These are phyloP conservation scores for Poecilia picta DNA, from an alignment of 2,797 vertebrate species.

Conservation along the genomic window DNA sequence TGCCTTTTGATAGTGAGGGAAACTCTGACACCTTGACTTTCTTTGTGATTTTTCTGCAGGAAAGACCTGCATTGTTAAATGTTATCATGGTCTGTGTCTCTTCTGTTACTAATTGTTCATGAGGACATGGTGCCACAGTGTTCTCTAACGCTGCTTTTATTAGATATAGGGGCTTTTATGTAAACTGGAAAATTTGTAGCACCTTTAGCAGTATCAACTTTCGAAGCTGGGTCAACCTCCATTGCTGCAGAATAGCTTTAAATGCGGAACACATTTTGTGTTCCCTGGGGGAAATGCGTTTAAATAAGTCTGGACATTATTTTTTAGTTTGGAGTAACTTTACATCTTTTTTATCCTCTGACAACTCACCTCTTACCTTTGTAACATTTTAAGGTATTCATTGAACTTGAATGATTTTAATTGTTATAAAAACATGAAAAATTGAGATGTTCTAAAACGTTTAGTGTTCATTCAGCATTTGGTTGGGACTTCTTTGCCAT, in stretches of 20 bases:
- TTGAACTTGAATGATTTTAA: not conserved
- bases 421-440: not conserved
- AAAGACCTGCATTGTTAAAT: not conserved
- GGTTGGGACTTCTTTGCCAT: not conserved
- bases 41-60: not conserved
- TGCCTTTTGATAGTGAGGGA: not conserved
- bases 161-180: not conserved
- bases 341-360: not conserved
- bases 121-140: not conserved
- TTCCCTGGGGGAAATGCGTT: not conserved
- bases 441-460: not conserved
- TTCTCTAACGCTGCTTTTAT: not conserved
- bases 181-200: not conserved
- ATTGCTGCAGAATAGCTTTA: not conserved
- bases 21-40: not conserved
- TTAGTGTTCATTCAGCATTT: not conserved
- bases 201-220: not conserved
- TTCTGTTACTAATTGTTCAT: not conserved
- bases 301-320: not conserved
- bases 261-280: not conserved
- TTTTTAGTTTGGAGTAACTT: not conserved
- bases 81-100: not conserved
- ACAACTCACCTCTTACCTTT: too few relatives aligned
- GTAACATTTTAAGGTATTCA: not conserved
- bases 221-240: not conserved